Evolutionary conservation across 2,888 invertebrate genomes (phyloP).

Genomic region (Steinernema scapterisci): DNA sequence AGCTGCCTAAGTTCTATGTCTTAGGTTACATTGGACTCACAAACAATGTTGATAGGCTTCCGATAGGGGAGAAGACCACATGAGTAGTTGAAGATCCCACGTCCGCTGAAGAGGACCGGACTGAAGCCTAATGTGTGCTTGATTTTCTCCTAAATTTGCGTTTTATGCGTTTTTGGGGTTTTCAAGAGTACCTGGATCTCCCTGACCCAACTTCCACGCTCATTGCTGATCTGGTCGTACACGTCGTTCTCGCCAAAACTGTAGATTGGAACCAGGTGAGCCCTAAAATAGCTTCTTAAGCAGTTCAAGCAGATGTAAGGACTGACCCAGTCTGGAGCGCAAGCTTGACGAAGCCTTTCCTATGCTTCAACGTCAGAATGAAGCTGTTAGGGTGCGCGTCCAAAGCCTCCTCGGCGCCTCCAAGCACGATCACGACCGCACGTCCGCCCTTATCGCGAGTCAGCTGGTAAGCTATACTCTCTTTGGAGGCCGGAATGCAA

Average conservation of each 20-base stretch:
- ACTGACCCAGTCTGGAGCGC: slow-evolving; percentile 42
- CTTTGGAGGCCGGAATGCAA: slow-evolving; percentile 71
- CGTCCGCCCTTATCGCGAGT: slow-evolving; percentile 30
- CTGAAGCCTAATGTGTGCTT: slow-evolving; percentile 34
- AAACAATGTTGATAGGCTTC: slow-evolving; percentile 34
- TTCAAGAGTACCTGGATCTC: not conserved
- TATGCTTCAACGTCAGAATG: slow-evolving; percentile 33
- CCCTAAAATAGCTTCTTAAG: no score
- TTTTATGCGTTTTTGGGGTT: not conserved
- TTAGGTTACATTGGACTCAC: not conserved
- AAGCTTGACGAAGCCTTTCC: slow-evolving; percentile 46
- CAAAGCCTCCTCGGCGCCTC: slow-evolving; percentile 86
- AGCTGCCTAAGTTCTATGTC: not conserved
- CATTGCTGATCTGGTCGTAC: slow-evolving; percentile 26
- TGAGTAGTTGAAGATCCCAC: slow-evolving; percentile 28
- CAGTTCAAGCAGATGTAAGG: not conserved
- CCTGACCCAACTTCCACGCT: slow-evolving; percentile 22
- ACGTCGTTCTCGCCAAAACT: slow-evolving; percentile 33
- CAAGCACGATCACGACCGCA: slow-evolving; percentile 77
- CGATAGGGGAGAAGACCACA: slow-evolving; percentile 35
- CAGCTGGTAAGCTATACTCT: slow-evolving; percentile 68
- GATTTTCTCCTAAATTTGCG: not conserved
- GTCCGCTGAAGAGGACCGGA: slow-evolving; percentile 31
- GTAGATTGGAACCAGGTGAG: slow-evolving; percentile 34
- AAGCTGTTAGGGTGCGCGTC: slow-evolving; percentile 71